Evolutionary conservation across 2,888 invertebrate genomes (phyloP).

Genomic region (Tribolium freemani): DNA sequence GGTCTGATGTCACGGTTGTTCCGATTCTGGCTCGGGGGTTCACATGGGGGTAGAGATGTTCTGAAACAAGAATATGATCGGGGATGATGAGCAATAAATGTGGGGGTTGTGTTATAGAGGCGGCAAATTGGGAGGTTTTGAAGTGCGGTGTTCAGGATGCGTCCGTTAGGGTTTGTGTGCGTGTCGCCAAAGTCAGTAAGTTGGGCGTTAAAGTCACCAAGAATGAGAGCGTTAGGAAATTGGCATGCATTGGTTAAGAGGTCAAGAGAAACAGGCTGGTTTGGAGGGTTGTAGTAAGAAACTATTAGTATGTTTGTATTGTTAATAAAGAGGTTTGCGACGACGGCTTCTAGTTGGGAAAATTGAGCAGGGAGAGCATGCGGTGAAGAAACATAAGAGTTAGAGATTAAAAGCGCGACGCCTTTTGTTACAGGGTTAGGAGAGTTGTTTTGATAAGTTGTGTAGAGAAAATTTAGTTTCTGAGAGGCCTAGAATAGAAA

Average conservation of each 20-base stretch:
- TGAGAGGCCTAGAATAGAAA: background rate
- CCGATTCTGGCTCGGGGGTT: constrained; percentile 11
- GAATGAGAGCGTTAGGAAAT: constrained; percentile 1
- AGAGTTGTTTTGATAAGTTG: background rate
- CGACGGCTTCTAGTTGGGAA: background rate
- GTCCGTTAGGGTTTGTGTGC: constrained; percentile 23
- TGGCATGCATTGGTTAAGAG: constrained; percentile 4
- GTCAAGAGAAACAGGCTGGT: background rate
- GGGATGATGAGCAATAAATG: constrained; percentile 15
- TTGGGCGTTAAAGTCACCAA: constrained; percentile 37
- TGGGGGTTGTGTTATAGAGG: constrained; percentile 1
- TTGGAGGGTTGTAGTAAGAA: constrained; percentile 6
- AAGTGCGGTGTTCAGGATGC: background rate
- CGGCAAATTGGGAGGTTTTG: constrained; percentile 6
- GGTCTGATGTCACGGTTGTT: constrained; percentile 33
- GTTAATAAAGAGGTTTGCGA: background rate
- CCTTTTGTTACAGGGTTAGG: background rate
- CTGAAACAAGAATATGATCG: constrained; percentile 31
- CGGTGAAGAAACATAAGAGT: constrained; percentile 55
- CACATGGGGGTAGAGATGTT: background rate
- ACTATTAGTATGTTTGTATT: background rate
- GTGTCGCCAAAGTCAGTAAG: constrained; percentile 19
- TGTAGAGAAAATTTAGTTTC: background rate
- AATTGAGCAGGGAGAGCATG: constrained; percentile 53
- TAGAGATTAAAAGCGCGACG: background rate